Percentiles rank a stretch among this genome's conserved stretches.
Evolutionary conservation across 2,797 vertebrate species (phyloP).

Genomic region (Hydrolagus colliei): DNA sequence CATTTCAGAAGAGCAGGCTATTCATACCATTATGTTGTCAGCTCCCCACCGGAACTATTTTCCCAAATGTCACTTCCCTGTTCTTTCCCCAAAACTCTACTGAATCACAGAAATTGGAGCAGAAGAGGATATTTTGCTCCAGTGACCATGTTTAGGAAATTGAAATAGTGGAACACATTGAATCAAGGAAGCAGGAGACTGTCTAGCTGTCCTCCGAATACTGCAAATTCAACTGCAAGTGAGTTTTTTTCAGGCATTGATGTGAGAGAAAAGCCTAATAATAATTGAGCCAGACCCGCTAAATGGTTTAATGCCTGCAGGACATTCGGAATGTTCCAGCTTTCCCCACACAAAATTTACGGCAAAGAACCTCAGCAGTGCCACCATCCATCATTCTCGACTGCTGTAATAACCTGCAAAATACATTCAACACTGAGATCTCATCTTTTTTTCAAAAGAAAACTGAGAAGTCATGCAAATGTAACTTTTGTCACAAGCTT

Average conservation of each 20-base stretch:
- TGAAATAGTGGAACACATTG: not conserved
- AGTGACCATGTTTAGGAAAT: not conserved
- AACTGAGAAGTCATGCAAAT: not conserved
- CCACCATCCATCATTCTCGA: not conserved
- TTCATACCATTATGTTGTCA: too few relatives aligned
- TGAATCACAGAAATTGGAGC: too few relatives aligned
- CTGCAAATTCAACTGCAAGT: not conserved
- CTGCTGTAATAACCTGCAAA: not conserved
- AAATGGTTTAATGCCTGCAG: not conserved
- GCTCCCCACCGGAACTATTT: too few relatives aligned
- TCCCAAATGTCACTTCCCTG: too few relatives aligned
- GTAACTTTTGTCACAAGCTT: not conserved
- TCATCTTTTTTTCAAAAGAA: not conserved
- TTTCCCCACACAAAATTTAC: not conserved
- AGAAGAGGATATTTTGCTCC: too few relatives aligned
- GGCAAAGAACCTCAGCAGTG: too few relatives aligned
- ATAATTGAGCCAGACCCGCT: conserved; percentile 10
- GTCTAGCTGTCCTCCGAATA: not conserved
- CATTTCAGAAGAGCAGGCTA: too few relatives aligned
- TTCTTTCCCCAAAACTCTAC: too few relatives aligned
- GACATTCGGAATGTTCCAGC: not conserved
- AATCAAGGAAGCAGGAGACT: not conserved
- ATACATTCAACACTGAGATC: not conserved
- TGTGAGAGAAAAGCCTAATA: not conserved
- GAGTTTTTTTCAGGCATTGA: too few relatives aligned